Evolutionary conservation across 2,888 invertebrate genomes (phyloP).

Genomic region (Mythimna vitellina): DNA sequence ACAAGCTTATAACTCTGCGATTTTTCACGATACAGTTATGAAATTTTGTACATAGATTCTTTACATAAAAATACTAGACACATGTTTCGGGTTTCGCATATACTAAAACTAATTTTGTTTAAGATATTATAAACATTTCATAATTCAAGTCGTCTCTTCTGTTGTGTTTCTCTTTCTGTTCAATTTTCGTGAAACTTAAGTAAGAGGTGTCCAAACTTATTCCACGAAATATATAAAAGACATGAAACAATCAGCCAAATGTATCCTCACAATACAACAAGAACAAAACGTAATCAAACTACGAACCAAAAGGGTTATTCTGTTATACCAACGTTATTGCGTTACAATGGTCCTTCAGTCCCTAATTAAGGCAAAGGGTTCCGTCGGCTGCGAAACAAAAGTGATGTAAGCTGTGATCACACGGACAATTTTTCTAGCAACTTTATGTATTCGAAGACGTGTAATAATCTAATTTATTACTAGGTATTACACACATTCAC

Average conservation of each 20-base stretch:
- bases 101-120: too few relatives aligned
- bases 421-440: neutral
- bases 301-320: slow-evolving; percentile 42
- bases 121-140: too few relatives aligned
- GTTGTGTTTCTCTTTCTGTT: too few relatives aligned
- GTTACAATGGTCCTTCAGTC: slow-evolving; percentile 47
- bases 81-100: too few relatives aligned
- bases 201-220: neutral
- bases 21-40: too few relatives aligned
- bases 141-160: too few relatives aligned
- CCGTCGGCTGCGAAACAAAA: slow-evolving; percentile 18
- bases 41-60: too few relatives aligned
- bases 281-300: slow-evolving; percentile 53
- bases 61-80: too few relatives aligned
- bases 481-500: too few relatives aligned
- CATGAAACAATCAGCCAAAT: slow-evolving; percentile 16
- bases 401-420: slow-evolving; percentile 4
- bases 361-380: slow-evolving; percentile 55
- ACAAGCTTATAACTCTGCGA: too few relatives aligned
- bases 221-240: neutral
- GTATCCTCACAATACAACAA: slow-evolving; percentile 23
- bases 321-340: slow-evolving; percentile 47
- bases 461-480: too few relatives aligned
- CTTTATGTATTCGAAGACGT: too few relatives aligned
- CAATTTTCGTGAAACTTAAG: neutral